phyloP scores from a whole-genome alignment of 1,140 invertebrate species.

The Macrobrachium nipponense region DNA sequence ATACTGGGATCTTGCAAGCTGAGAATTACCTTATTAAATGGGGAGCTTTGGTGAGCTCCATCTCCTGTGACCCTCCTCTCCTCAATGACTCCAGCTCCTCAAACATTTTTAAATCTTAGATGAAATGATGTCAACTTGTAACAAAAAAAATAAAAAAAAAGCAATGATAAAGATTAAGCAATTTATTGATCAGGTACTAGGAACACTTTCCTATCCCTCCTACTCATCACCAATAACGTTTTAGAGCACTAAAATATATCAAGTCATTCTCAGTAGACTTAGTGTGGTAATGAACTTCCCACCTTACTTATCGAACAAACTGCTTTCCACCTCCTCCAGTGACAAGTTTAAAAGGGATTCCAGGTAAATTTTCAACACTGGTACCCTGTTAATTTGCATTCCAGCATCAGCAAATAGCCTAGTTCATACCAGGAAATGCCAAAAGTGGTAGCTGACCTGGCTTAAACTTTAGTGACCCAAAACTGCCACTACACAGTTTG shows the following conservation, averaged over 20 bases:
- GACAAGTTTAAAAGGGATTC: neutral
- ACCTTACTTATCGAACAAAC: slow-evolving; percentile 14
- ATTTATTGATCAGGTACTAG: slow-evolving; percentile 42
- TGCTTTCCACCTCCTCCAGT: slow-evolving; percentile 32
- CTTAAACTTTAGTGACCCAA: slow-evolving; percentile 32
- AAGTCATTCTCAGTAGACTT: slow-evolving; percentile 8
- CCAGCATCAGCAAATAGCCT: slow-evolving; percentile 28
- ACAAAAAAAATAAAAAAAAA: slow-evolving; percentile 41
- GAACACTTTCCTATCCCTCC: slow-evolving; percentile 42
- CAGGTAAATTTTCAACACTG: too few species aligned
- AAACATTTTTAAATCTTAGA: slow-evolving; percentile 5
- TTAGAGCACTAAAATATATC: slow-evolving; percentile 36
- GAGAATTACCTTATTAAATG: slow-evolving; percentile 40
- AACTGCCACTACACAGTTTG: slow-evolving; percentile 31
- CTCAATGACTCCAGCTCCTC: slow-evolving; percentile 47
- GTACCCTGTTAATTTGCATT: slow-evolving; percentile 23
- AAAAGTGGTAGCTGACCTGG: slow-evolving; percentile 38
- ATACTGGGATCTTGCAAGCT: slow-evolving; percentile 43
- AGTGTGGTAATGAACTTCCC: neutral
- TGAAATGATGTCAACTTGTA: slow-evolving; percentile 27
- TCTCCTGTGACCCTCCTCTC: slow-evolving; percentile 51
- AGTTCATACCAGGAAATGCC: slow-evolving; percentile 44
- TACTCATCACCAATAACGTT: slow-evolving; percentile 42
- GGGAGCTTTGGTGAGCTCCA: slow-evolving; percentile 44
- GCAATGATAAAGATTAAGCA: slow-evolving; percentile 37